Conservation (phyloP, 2,797 vertebrate species). For the Rhincodon typus region DNA sequence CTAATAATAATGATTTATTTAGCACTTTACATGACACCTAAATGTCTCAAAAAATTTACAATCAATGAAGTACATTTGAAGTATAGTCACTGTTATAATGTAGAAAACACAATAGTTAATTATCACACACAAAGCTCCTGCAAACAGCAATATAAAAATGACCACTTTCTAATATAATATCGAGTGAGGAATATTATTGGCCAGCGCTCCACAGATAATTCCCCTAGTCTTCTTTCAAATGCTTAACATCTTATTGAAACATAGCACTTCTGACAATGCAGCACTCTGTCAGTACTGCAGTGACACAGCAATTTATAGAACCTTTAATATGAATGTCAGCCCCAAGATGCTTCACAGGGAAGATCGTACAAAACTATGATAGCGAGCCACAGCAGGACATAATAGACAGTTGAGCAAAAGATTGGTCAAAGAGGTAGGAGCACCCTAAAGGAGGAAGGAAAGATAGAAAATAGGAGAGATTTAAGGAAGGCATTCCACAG, state of each 20-base stretch:
- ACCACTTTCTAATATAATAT: background rate
- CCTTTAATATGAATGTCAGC: background rate
- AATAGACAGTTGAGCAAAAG: background rate
- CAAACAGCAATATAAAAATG: background rate
- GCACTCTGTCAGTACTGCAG: background rate
- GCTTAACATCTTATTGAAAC: too few species aligned
- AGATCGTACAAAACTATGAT: background rate
- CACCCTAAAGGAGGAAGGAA: background rate
- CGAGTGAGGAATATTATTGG: too few species aligned
- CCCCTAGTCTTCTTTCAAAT: too few species aligned
- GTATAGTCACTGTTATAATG: background rate
- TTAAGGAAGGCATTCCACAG: background rate
- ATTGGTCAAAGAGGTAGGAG: background rate
- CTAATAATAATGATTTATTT: background rate
- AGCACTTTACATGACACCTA: background rate
- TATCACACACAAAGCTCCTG: background rate
- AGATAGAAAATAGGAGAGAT: background rate
- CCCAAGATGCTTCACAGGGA: background rate
- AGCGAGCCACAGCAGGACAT: background rate
- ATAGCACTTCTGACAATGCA: background rate
- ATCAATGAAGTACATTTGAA: background rate
- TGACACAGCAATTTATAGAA: background rate
- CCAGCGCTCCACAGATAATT: too few species aligned
- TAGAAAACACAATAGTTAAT: background rate
- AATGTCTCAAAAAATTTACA: background rate